Evolutionary conservation across 2,888 invertebrate genomes (phyloP), one percentile per base, ranked within the genome.

Genomic region (Graphium colonna): DNA sequence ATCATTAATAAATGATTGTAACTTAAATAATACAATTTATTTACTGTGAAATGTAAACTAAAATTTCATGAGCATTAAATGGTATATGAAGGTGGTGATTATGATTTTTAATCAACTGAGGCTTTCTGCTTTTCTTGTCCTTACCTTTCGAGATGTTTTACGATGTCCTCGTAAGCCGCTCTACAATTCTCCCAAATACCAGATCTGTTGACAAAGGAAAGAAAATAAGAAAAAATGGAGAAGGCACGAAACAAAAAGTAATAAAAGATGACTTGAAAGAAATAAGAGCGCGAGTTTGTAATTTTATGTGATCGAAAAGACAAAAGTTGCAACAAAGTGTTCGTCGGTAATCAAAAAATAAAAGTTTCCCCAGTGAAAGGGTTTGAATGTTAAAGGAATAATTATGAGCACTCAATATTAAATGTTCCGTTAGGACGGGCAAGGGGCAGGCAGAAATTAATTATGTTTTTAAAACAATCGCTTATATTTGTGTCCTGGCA

Each of bases 101-200:
- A 16, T 40, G n/a, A 3, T 10, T 9, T 8, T 3, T 16, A 40
- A 40, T 15, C 15, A 39, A 9, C 10, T 31, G 9, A 7, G 31
- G 31, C 31, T 31, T 10, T 31, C 3, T 31, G 9, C 8, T 10
- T 7, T 31, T 36, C 7, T 36, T 36, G 2, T 12, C 36, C 94
- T 91, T 94, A 96, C 95, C 97, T 95, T 92, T 97, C 97, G 80
- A 97, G 93, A 85, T 97, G 97, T 91, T 97, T 97, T 69, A 97
- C 96, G 86, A 97, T 96, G 90, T 97, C 97, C 90, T 97, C 97
- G 87, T 97, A 97, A 69, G 96, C 96, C 64, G 96, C 96, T 87
- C 96, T 93, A 91, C 97, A 97, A 90, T 97, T 97, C 91, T 97
- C 97, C 97, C 97, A 97, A 80, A 97, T 96, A 72, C 95, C 95